A percentile compares a stretch with the other conserved stretches of the same genome.
Conservation (phyloP, 2,797 vertebrate species). For the Lophius americanus region DNA sequence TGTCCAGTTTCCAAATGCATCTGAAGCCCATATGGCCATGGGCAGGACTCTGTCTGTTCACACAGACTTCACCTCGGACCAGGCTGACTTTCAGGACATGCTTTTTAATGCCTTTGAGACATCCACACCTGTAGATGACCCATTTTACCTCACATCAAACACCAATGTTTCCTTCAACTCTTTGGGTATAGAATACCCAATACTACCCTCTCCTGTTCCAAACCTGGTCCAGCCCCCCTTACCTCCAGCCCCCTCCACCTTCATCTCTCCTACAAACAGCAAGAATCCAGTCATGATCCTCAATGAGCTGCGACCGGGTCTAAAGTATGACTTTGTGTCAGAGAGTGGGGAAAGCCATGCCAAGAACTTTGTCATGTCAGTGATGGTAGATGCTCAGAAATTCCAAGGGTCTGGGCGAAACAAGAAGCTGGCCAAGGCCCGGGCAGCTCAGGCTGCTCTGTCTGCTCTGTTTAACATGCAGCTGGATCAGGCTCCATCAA, state of each 20-base stretch:
- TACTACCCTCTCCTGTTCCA: conserved; percentile 61
- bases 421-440: conserved; percentile 94
- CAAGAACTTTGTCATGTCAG: conserved; percentile 94
- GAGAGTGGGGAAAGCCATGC: conserved; percentile 94
- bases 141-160: conserved; percentile 84
- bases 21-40: conserved; percentile 91
- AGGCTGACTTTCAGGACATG: conserved; percentile 88
- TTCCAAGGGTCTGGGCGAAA: conserved; percentile 94
- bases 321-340: conserved; percentile 92
- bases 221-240: conserved; percentile 76
- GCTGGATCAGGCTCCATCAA: conserved; percentile 90
- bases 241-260: conserved; percentile 58
- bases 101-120: conserved; percentile 94
- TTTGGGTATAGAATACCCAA: conserved; percentile 71
- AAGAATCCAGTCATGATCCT: conserved; percentile 97
- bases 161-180: conserved; percentile 83
- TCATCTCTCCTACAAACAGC: conserved; percentile 76
- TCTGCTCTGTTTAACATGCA: conserved; percentile 91
- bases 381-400: conserved; percentile 86
- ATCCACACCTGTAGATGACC: conserved; percentile 66
- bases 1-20: conserved; percentile 91
- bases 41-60: conserved; percentile 86
- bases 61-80: conserved; percentile 94
- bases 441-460: conserved; percentile 91
- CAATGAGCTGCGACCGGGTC: conserved; percentile 90